Evolutionary conservation across 2,888 invertebrate species (phyloP).

Genomic region (Thymelicus acteon): DNA sequence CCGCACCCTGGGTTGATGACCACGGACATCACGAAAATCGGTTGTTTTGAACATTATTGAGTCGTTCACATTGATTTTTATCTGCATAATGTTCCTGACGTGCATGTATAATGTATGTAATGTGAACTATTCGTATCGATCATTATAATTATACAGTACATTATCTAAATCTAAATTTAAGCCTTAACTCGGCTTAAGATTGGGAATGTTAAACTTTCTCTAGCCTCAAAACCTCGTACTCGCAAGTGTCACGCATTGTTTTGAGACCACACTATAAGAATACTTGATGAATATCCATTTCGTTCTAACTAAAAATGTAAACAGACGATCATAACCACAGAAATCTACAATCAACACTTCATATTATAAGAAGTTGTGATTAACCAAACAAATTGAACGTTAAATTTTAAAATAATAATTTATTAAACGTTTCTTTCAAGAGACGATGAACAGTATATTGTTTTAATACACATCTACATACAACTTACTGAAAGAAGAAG

Average conservation of each 20-base stretch:
- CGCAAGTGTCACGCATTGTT: conserved; percentile 71
- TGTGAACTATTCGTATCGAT: background rate
- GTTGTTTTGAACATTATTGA: conserved; percentile 28
- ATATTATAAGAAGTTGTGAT: background rate
- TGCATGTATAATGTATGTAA: no score
- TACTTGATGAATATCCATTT: conserved; percentile 40
- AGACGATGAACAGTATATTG: no score
- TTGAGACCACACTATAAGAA: conserved; percentile 61
- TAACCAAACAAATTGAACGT: background rate
- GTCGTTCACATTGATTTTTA: conserved; percentile 17
- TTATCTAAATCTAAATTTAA: conserved; percentile 13
- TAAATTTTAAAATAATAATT: background rate
- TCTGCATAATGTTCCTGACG: conserved; percentile 11
- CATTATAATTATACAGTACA: no score
- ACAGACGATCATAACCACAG: conserved; percentile 25
- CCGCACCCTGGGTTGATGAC: conserved; percentile 57
- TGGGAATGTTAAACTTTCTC: conserved; percentile 80
- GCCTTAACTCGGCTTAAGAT: conserved; percentile 42
- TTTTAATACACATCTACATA: no score
- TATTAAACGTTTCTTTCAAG: no score
- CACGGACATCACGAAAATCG: conserved; percentile 42
- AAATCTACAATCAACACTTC: background rate
- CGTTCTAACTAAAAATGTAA: conserved; percentile 34
- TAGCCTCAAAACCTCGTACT: conserved; percentile 82
- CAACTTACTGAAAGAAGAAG: no score